A percentile compares a stretch with the other conserved stretches of the same genome.
Evolutionary conservation across 2,888 invertebrate genomes (phyloP).

Genomic region (Eudemis profundana): DNA sequence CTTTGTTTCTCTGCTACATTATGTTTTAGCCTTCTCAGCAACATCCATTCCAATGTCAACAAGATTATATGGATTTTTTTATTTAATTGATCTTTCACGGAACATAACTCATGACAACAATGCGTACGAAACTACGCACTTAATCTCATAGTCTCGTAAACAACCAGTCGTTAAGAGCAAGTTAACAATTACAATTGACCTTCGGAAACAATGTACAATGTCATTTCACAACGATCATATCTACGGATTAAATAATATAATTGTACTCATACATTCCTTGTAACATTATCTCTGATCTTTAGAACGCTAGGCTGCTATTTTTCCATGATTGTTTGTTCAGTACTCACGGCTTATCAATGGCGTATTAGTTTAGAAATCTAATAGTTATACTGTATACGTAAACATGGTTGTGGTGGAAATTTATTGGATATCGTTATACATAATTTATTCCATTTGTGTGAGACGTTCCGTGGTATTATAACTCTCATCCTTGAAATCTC

Average conservation of each 20-base stretch:
- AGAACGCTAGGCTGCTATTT: constrained; percentile 23
- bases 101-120: constrained; percentile 13
- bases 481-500: too few species aligned
- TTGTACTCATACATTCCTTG: constrained; percentile 33
- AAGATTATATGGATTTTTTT: not conserved
- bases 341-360: constrained; percentile 33
- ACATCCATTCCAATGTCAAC: not conserved
- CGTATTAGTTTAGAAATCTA: constrained; percentile 26
- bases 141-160: constrained; percentile 30
- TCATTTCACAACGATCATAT: constrained; percentile 40
- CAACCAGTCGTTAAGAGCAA: constrained; percentile 24
- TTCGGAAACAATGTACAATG: constrained; percentile 39
- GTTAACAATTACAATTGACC: constrained; percentile 39
- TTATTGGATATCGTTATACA: constrained; percentile 1
- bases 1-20: not conserved
- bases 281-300: constrained; percentile 34
- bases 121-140: constrained; percentile 20
- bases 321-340: constrained; percentile 36
- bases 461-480: too few species aligned
- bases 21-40: not conserved
- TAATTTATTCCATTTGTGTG: too few species aligned
- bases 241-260: constrained; percentile 43
- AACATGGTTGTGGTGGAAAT: not conserved
- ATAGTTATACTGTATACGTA: constrained; percentile 5
- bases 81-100: constrained; percentile 26